Base-by-base conservation (phyloP, 2,113 vertebrate genomes). In the Ochotona curzoniae region DNA sequence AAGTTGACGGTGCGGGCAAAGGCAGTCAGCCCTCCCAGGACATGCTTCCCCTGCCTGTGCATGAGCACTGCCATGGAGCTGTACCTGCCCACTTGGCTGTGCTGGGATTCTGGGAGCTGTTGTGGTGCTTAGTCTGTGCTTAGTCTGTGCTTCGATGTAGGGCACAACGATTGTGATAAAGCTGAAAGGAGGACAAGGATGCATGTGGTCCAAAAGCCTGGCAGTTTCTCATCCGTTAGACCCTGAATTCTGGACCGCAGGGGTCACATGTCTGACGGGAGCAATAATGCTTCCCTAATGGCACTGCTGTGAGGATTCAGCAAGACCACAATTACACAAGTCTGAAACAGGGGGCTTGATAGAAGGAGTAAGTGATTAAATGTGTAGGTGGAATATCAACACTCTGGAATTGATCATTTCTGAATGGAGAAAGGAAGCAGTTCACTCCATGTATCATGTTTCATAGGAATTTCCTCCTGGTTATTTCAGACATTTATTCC, bases 61-160 rank as follows among this genome's bases (percentile, higher is more conserved):
- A 18, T 2, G 35, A 57, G 17, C 1, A 9, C 1, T 1, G 4
- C n/a, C 57, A 14, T 1, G 25, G 66, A 51, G n/a, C 17, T 0
- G 0, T 12, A 81, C 32, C 8, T 67, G 44, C 18, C 26, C 5
- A 8, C 13, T 11, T 13, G 10, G 6, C 25, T 13, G 5, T 63
- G 38, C 13, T 10, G 17, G 5, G 17, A 7, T 1, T 5, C 25
- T 54, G 60, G 14, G 18, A 13, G 17, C 38, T 8, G 9, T 61
- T 61, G 13, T 10, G 1, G 1, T 63, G 9, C 67, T 54, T 13
- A 85, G 49, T 51, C 38, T 32, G 18, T 8, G 35, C 9, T 60
- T 18, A 47, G 26, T 23, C 51, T 35, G 2, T 32, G n/a, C 47
- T 47, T 87, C 17, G 0, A 7, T 14, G 61, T 38, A 38, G 35